Base-by-base conservation (phyloP, 2,888 invertebrate species). In the Agonopterix heracliana region DNA sequence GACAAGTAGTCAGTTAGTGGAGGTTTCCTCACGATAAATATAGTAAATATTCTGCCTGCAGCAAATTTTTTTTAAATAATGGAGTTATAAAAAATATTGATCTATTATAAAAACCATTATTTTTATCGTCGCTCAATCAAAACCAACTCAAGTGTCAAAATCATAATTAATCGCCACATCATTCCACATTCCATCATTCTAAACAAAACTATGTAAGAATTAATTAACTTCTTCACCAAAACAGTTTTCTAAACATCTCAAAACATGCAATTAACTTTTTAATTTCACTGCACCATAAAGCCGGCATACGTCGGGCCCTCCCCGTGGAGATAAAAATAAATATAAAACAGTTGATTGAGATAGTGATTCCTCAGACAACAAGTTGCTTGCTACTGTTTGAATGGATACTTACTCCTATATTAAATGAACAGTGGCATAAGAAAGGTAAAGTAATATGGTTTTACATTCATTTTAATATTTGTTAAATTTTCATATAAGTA, bases 231-330 rank as follows among this genome's bases (percentile, higher is more conserved):
- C 44, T 34, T 34, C 26, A 26, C 26, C 26, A 26, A 26, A 26
- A 26, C 26, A 26, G 26, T 26, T 34, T 46, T 55, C 60, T 49
- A 50, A 60, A 60, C 58, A 54, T 62, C 63, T 55, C 47, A 52
- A 57, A 53, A 49, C 54, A 64, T 61, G 64, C 63, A 68, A 74
- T 74, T 67, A 71, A 64, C 56, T 66, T 71, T 73, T 73, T 66
- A 69, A 72, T 71, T 66, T 59, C 60, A 59, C 53, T 46, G 54
- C 53, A 49, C 54, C 59, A 55, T 66, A 61, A 60, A 64, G 42
- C 54, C 56, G 56, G 57, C 46, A 46, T 45, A 47, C 52, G 52
- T 45, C 49, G 34, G 46, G 14, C 41, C 14, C 45, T 35, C 45
- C 49, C 44, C 36, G 41, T 13, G 8, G 49, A 49, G 43, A 49